These are phyloP conservation scores for Maccullochella peelii DNA, from an alignment of 2,113 vertebrate genomes.

Conservation along the genomic window DNA sequence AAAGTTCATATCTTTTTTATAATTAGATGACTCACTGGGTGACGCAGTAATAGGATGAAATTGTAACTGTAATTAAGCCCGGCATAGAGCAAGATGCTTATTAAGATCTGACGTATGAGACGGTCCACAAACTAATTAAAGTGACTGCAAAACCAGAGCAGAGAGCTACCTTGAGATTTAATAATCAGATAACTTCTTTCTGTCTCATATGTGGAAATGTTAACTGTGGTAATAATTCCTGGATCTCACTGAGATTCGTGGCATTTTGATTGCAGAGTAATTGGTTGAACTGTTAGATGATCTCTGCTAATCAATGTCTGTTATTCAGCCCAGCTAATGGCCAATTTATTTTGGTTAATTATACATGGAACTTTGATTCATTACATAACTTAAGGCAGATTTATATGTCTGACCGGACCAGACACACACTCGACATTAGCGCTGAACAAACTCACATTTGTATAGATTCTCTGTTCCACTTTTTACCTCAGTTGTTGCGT, in stretches of 20 bases:
- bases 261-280: constrained; percentile 64
- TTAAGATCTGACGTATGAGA: constrained; percentile 73
- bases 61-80: constrained; percentile 71
- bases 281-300: constrained; percentile 67
- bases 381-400: constrained; percentile 47
- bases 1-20: constrained; percentile 38
- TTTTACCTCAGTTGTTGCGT: neutral
- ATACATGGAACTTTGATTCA: constrained; percentile 60
- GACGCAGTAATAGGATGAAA: constrained; percentile 43
- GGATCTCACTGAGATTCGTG: constrained; percentile 23
- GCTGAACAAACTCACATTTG: neutral
- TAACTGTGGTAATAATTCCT: constrained; percentile 30
- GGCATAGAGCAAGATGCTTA: constrained; percentile 73
- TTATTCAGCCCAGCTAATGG: constrained; percentile 68
- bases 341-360: constrained; percentile 72
- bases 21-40: constrained; percentile 34
- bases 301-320: constrained; percentile 70
- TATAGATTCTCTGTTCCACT: constrained; percentile 4
- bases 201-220: constrained; percentile 42
- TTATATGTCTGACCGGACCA: constrained; percentile 36
- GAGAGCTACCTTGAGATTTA: constrained; percentile 73
- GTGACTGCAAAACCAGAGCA: constrained; percentile 52
- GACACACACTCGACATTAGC: neutral
- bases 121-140: constrained; percentile 68
- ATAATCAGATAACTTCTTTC: constrained; percentile 65